These are phyloP conservation scores for Leptocoma aspasia DNA, from an alignment of 2,113 vertebrate species.

Conservation along the genomic window DNA sequence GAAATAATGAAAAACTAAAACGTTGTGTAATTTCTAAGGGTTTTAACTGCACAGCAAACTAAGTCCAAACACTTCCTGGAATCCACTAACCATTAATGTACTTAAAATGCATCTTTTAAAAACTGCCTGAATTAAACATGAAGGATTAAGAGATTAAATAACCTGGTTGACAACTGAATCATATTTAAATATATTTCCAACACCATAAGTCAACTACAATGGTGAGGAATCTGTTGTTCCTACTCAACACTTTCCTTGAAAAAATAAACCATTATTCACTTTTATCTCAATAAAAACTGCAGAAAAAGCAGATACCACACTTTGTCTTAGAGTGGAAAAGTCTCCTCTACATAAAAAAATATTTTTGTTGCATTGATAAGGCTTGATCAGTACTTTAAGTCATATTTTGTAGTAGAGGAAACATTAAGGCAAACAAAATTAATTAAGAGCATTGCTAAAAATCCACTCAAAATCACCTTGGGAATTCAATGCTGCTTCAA, in stretches of 20 bases:
- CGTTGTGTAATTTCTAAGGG: not conserved
- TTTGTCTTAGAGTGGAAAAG: not conserved
- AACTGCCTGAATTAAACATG: not conserved
- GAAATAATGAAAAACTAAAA: not conserved
- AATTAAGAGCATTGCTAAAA: not conserved
- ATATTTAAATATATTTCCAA: not conserved
- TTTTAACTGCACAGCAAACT: not conserved
- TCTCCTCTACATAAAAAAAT: not conserved
- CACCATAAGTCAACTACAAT: not conserved
- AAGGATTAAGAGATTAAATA: not conserved
- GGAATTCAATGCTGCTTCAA: not conserved
- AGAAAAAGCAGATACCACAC: not conserved
- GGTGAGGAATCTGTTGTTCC: not conserved
- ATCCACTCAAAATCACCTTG: not conserved
- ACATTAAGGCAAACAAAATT: not conserved
- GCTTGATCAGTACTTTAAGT: too few species aligned
- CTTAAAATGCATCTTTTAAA: not conserved
- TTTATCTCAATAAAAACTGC: not conserved
- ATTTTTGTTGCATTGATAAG: too few species aligned
- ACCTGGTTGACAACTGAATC: not conserved
- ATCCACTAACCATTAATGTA: not conserved
- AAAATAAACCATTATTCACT: not conserved
- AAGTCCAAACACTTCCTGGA: not conserved
- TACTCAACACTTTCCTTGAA: not conserved
- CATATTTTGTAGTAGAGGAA: not conserved